Percentiles rank a stretch among this genome's conserved stretches.
phyloP scores from a whole-genome alignment of 2,888 invertebrate genomes.

The Rhimphoctona megacephalus region DNA sequence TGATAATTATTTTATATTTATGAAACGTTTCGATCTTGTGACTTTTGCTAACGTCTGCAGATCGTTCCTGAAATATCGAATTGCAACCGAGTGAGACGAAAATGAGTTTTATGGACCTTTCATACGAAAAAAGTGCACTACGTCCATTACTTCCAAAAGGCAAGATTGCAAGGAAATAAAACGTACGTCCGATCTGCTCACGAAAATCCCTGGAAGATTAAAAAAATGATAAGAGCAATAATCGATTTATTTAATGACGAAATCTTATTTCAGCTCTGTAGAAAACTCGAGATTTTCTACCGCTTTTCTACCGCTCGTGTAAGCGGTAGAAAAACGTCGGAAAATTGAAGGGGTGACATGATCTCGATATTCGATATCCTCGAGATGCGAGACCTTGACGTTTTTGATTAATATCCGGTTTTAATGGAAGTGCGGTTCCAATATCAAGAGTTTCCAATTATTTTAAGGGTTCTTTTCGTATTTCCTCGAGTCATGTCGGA shows the following conservation, averaged over 20 bases:
- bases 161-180: slow-evolving; percentile 51
- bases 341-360: slow-evolving; percentile 64
- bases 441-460: slow-evolving; percentile 73
- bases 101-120: neutral
- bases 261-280: neutral
- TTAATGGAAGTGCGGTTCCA: slow-evolving; percentile 65
- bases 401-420: slow-evolving; percentile 71
- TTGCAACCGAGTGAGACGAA: neutral
- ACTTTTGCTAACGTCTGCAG: neutral
- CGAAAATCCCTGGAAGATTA: slow-evolving; percentile 16
- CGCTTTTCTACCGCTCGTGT: no score
- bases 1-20: neutral
- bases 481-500: slow-evolving; percentile 20
- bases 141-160: slow-evolving; percentile 21
- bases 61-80: neutral
- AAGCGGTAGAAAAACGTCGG: slow-evolving; percentile 45
- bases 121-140: slow-evolving; percentile 3
- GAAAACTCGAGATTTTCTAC: slow-evolving; percentile 19
- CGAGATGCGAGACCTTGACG: slow-evolving; percentile 67
- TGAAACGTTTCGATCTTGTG: neutral
- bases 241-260: slow-evolving; percentile 19
- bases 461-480: slow-evolving; percentile 66
- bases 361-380: slow-evolving; percentile 72
- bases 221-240: slow-evolving; percentile 21
- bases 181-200: slow-evolving; percentile 3